Conservation (phyloP, 2,113 vertebrate genomes). For the Heloderma charlesbogerti region DNA sequence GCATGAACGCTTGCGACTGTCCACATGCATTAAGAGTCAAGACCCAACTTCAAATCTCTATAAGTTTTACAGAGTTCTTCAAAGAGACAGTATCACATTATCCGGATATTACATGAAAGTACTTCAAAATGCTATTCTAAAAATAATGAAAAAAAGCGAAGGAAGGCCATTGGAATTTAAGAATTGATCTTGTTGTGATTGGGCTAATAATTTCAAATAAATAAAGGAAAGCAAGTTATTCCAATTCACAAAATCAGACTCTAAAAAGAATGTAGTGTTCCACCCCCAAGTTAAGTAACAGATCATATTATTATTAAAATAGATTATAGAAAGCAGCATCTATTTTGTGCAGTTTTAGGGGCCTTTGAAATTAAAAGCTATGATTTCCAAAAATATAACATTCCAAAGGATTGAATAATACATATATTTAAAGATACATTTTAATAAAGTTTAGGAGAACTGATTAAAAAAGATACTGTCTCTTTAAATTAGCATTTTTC, state of each 20-base stretch:
- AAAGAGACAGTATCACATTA: slow-evolving; percentile 96
- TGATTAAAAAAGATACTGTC: slow-evolving; percentile 88
- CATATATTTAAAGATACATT: slow-evolving; percentile 87
- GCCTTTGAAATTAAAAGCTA: slow-evolving; percentile 88
- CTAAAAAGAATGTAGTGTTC: slow-evolving; percentile 86
- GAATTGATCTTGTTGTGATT: slow-evolving; percentile 77
- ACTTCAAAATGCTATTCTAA: slow-evolving; percentile 80
- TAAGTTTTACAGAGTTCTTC: slow-evolving; percentile 92
- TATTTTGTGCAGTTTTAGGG: slow-evolving; percentile 90
- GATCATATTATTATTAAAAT: slow-evolving; percentile 89
- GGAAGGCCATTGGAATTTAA: slow-evolving; percentile 82
- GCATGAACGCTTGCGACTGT: slow-evolving; percentile 94
- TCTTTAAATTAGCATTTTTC: slow-evolving; percentile 86
- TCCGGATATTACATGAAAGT: slow-evolving; percentile 82
- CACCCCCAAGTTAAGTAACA: slow-evolving; percentile 84
- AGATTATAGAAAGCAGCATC: slow-evolving; percentile 91
- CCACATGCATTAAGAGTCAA: slow-evolving; percentile 98
- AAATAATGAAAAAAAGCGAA: slow-evolving; percentile 66
- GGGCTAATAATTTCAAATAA: slow-evolving; percentile 87
- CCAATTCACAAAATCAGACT: slow-evolving; percentile 85
- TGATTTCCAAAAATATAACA: slow-evolving; percentile 89
- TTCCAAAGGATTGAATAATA: slow-evolving; percentile 87
- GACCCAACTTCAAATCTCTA: slow-evolving; percentile 92
- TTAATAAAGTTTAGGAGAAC: slow-evolving; percentile 87
- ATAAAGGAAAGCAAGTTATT: slow-evolving; percentile 84